Conservation (phyloP, 2,113 vertebrate species). For the Hiodon alosoides region DNA sequence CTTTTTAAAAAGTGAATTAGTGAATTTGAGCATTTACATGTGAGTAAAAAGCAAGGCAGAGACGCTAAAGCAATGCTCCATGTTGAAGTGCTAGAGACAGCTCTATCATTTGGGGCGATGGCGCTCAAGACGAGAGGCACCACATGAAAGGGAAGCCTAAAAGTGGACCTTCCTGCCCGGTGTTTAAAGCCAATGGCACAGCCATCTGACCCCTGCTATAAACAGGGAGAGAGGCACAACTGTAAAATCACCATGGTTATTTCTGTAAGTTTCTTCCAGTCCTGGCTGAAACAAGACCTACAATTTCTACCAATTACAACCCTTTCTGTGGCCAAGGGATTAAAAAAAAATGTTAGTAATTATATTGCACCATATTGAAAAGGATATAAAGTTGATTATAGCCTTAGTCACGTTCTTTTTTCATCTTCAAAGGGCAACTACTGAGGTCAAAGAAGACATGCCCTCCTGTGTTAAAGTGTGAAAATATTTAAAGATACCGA, state of each 20-base stretch:
- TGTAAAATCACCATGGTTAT: slow-evolving; percentile 50
- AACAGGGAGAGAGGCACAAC: slow-evolving; percentile 44
- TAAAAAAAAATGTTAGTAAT: slow-evolving; percentile 63
- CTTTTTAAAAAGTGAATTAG: neutral
- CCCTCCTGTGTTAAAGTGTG: slow-evolving; percentile 35
- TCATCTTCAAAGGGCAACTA: slow-evolving; percentile 51
- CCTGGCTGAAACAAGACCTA: slow-evolving; percentile 50
- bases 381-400: slow-evolving; percentile 67
- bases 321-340: slow-evolving; percentile 52
- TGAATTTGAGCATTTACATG: slow-evolving; percentile 14
- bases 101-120: slow-evolving; percentile 56
- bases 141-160: slow-evolving; percentile 45
- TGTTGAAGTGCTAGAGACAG: slow-evolving; percentile 43
- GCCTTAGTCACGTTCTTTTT: slow-evolving; percentile 46
- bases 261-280: slow-evolving; percentile 54
- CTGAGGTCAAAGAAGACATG: neutral
- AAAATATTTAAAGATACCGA: slow-evolving; percentile 49
- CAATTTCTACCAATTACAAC: slow-evolving; percentile 51
- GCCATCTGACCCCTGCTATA: slow-evolving; percentile 52
- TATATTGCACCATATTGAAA: slow-evolving; percentile 50
- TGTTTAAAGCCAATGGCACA: slow-evolving; percentile 39
- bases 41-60: slow-evolving; percentile 27
- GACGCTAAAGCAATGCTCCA: slow-evolving; percentile 38
- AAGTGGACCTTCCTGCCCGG: slow-evolving; percentile 41
- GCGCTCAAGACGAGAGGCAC: slow-evolving; percentile 51